Evolutionary conservation across 1,140 invertebrate species (phyloP), one percentile per base, ranked within the genome.

Genomic region (Trachymyrmex cornetzi): DNA sequence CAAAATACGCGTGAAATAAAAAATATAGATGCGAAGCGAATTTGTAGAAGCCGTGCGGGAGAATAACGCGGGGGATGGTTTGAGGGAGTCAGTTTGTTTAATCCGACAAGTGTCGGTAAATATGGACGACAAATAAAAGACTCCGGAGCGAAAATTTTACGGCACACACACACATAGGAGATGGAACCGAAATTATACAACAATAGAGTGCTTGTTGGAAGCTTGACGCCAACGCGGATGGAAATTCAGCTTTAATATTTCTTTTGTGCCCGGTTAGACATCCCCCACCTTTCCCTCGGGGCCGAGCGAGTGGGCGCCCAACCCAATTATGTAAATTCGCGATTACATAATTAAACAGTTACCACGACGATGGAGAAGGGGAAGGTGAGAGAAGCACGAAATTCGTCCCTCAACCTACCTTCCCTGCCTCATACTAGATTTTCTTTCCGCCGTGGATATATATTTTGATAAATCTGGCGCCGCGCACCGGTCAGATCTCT

Each of bases 331-430:
- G 91, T 90, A 93, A 92, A 93, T 93, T 93, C 84, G 71, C 81
- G 92, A 93, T 92, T 93, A 93, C 91, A 93, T 93, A 93, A 93
- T 93, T 93, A 93, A 93, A 93, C 89, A 93, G 91, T 91, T 92
- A 92, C 87, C 89, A 66, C 81, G 81, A 69, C 79, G 82, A 80
- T 82, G 77, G 55, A 30, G 85, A 66, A 71, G 75, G 27, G 69
- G 38, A 22, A n/a, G 22, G 44, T n/a, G 19, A 24, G 12, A 19
- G 63, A 9, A 14, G 19, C 12, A 61, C 38, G 48, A 89, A 87
- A 89, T 89, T 86, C 77, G 69, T 61, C 27, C 27, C 55, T 44
- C 84, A n/a, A 30, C 30, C 7, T 5, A 12, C 55, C n/a, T 34
- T 69, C 77, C 77, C 74, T 34, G 55, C 63, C 38, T 7, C 72